Conservation (phyloP, 2,888 invertebrate species). For the Drosophila kuntzei region DNA sequence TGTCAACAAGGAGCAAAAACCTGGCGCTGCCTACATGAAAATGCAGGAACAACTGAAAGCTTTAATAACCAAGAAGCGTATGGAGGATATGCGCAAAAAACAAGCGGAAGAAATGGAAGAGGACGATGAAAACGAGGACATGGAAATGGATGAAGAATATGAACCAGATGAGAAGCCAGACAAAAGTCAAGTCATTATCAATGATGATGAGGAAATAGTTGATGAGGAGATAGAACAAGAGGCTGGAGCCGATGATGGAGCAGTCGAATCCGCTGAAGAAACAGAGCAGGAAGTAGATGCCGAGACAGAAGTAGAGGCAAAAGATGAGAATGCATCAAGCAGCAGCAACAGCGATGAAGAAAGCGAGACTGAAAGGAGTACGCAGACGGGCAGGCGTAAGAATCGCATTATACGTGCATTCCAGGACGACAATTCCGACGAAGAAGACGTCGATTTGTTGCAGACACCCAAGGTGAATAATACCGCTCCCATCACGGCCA, state of each 20-base stretch:
- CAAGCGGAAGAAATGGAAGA: conserved; percentile 86
- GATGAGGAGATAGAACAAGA: conserved; percentile 45
- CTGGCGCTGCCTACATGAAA: conserved; percentile 90
- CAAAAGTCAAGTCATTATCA: conserved; percentile 46
- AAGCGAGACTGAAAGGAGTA: conserved; percentile 71
- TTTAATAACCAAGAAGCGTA: conserved; percentile 90
- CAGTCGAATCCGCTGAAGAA: conserved; percentile 24
- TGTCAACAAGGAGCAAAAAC: conserved; percentile 86
- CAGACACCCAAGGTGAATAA: conserved; percentile 64
- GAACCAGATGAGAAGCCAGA: conserved; percentile 76
- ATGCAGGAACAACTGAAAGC: conserved; percentile 90
- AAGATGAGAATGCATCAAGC: conserved; percentile 57
- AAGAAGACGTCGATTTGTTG: conserved; percentile 75
- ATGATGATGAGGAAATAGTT: conserved; percentile 65
- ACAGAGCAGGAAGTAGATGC: conserved; percentile 73
- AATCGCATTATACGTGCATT: conserved; percentile 84
- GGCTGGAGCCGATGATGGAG: conserved; percentile 86
- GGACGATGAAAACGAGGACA: conserved; percentile 80
- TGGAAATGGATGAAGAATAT: conserved; percentile 76
- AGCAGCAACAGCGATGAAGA: conserved; percentile 67
- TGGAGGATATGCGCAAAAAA: conserved; percentile 89
- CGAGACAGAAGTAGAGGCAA: conserved; percentile 46
- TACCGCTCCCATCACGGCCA: conserved; percentile 43
- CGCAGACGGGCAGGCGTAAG: conserved; percentile 83
- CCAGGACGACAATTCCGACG: conserved; percentile 83